phyloP scores from a whole-genome alignment of 2,888 invertebrate genomes.

The Metallyticus violacea region DNA sequence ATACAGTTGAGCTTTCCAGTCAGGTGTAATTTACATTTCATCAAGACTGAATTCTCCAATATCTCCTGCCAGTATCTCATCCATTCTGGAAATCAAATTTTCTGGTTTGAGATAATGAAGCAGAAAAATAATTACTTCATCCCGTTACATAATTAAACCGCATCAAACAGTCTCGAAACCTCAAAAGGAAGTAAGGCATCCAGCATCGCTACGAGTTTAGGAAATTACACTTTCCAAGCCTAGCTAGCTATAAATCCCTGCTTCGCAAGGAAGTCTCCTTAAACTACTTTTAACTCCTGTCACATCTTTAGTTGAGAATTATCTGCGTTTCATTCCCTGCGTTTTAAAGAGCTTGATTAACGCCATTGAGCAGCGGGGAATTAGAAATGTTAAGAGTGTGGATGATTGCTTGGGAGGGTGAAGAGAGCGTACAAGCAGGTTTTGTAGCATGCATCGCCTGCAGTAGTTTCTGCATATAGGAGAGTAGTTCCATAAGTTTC shows the following conservation, averaged over 20 bases:
- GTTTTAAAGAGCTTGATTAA: not conserved
- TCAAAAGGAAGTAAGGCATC: not conserved
- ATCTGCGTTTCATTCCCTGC: not conserved
- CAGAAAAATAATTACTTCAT: not conserved
- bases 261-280: not conserved
- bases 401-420: too few relatives aligned
- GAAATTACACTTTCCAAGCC: not conserved
- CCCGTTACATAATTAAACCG: not conserved
- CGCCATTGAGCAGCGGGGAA: not conserved
- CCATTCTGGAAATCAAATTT: not conserved
- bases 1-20: too few relatives aligned
- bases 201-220: not conserved
- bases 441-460: too few relatives aligned
- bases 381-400: too few relatives aligned
- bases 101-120: not conserved
- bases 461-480: too few relatives aligned
- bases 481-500: too few relatives aligned
- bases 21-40: too few relatives aligned
- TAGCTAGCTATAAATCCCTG: not conserved
- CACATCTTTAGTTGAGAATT: not conserved
- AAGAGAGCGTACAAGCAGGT: too few relatives aligned
- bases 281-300: not conserved
- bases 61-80: not conserved
- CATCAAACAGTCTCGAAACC: not conserved
- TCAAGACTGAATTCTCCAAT: not conserved